Evolutionary conservation across 2,113 vertebrate genomes (phyloP), one percentile per base, ranked within the genome.

Genomic region (Dunckerocampus dactyliophorus): DNA sequence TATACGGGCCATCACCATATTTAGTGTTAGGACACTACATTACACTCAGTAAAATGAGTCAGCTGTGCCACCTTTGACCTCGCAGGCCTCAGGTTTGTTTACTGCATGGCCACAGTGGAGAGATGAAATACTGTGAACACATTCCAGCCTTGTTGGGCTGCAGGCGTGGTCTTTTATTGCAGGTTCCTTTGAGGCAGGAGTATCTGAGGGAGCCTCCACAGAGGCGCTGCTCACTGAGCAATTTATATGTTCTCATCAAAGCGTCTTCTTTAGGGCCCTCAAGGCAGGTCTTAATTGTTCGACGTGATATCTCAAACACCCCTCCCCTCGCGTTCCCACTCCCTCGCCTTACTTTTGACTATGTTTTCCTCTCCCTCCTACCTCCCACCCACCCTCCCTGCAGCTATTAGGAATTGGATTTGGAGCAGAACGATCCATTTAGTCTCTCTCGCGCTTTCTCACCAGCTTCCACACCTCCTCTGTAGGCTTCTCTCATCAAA

Each of bases 351-450:
- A 56, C 54, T 56, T 82, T 76, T 77, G 65, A 77, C 84, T 83
- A 14, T 43, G 76, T 82, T 85, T 81, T 69, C 80, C 51, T 70
- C 76, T 60, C 58, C 73, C 76, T 71, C 74, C 77, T 66, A 65
- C 72, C 74, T 0, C 70, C 74, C 81, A 1, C 67, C 57, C 43
- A 13, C 57, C 83, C 76, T 66, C 84, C 85, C 85, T 85, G 72
- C 77, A 87, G 87, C 87, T 85, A 88, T 88, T 87, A 88, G 77
- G 87, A 87, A 88, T 88, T 88, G 87, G 87, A 88, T 88, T 87
- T 88, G 87, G 87, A 88, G 87, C 87, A 88, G 87, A 88, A 88
- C 87, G 84, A 87, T 88, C 87, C 82, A 86, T 88, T 88, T 88
- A 87, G 85, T 82, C 74, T 67, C 79, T 82, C 77, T 77, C 83